Base-by-base conservation (phyloP, 2,797 vertebrate species). In the Sphenodon punctatus region DNA sequence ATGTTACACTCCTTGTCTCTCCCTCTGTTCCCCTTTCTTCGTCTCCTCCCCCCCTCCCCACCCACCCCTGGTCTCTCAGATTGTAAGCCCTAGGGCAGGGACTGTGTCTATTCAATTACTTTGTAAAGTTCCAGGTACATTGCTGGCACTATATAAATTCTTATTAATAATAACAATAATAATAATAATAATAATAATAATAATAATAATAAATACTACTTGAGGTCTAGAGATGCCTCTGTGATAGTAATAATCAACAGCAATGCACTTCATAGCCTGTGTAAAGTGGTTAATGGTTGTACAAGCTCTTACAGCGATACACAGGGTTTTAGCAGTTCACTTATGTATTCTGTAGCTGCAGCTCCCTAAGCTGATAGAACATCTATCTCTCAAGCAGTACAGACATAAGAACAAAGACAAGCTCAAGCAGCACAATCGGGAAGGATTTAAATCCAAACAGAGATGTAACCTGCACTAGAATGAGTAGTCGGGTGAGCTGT, bases 351-450 rank as follows among this genome's bases (percentile, higher is more conserved):
- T 2, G 43, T 60, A 88, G 68, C 30, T 68, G n/a, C 14, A 16
- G 49, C 53, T 51, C 53, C 9, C n/a, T 27, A 53, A 20, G 58
- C 10, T 4, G 76, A 0, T 55, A 8, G 68, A 36, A 22, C 36
- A 14, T 23, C 32, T 13, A 7, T 8, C 67, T 84, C 14, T 61
- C 14, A 86, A 88, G 67, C 67, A 22, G 82, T 32, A 72, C 19
- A 55, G 75, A 61, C 66, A 45, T 75, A 38, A 67, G 48, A 49
- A 25, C 46, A 85, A 80, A 65, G 42, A 41, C 87, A 74, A 65
- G 11, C 7, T 78, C 42, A 74, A n/a, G 9, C 78, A 77, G 9
- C 46, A 63, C 25, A 60, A n/a, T 60, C 16, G 60, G 15, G 42
- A 60, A 78, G 55, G 32, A 82, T 55, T 68, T 49, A 49, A 68